Base-by-base conservation (phyloP, 2,113 vertebrate species). In the Bombycilla garrulus region DNA sequence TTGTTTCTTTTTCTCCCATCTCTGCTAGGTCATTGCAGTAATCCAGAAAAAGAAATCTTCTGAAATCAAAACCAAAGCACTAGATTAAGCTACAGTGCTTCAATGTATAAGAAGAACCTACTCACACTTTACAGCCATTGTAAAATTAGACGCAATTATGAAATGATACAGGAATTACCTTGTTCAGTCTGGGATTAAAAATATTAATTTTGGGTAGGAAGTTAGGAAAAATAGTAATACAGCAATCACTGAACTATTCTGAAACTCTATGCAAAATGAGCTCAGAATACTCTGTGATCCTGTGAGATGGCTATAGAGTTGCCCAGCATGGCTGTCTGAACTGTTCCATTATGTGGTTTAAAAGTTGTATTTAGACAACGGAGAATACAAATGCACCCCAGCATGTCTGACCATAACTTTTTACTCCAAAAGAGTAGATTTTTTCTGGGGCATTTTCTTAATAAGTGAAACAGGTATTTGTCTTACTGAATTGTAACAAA, bases 11-110 rank as follows among this genome's bases (percentile, higher is more conserved):
- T 45, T 8, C n/a, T 61, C 54, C 35, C 54, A 45, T 94, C 85
- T 86, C 83, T 93, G 62, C 66, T 91, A 47, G 90, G 81, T 95
- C 90, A 96, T 33, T 91, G 81, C 83, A 95, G 77, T 81, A 91
- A 95, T 89, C 36, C 86, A 93, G 89, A 40, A 83, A 92, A 91
- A 95, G 11, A 92, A 92, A 82, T 38, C 9, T 31, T 71, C 53
- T 21, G 29, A 95, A 82, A 91, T 58, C 23, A n/a, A 85, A 91
- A 87, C 38, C 33, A 21, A 69, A 92, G 42, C n/a, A 35, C 33
- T 81, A 82, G 73, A 69, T 87, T 80, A 61, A 91, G 58, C 15
- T 69, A 35, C 9, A 6, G 10, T 38, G 48, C 48, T 71, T 62
- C 65, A 74, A 11, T 33, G 29, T 16, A 1, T 58, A 54, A 64